phyloP scores from a whole-genome alignment of 2,888 invertebrate species.

The Stomorhina lunata region DNA sequence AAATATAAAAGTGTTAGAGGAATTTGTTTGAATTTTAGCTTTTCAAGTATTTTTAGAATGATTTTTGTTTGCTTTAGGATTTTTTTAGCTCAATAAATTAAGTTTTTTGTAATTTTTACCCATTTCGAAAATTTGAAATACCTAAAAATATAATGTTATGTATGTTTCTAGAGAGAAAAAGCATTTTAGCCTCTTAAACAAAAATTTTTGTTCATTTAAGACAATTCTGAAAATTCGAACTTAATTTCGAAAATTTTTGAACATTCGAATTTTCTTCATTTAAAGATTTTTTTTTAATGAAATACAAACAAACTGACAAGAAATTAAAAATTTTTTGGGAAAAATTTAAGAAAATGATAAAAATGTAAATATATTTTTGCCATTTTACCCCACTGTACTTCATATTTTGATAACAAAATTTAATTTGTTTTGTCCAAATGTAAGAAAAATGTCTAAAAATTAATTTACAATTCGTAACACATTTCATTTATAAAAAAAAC shows the following conservation, averaged over 20 bases:
- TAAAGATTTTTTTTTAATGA: background rate
- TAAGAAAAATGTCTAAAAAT: background rate
- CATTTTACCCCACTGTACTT: background rate
- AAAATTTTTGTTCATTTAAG: no score
- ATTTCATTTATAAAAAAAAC: background rate
- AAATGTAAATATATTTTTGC: background rate
- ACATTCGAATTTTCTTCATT: background rate
- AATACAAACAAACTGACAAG: background rate
- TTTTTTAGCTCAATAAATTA: no score
- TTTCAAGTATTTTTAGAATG: no score
- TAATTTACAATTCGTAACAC: conserved; percentile 5
- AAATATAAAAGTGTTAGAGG: no score
- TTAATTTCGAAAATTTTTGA: background rate
- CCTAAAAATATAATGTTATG: no score
- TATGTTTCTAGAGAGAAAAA: no score
- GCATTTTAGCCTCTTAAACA: no score
- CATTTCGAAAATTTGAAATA: no score
- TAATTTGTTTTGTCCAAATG: background rate
- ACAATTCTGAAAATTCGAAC: background rate
- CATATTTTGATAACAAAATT: background rate
- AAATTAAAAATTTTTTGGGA: background rate
- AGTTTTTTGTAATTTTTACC: no score
- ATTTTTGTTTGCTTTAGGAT: no score
- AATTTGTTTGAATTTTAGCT: no score
- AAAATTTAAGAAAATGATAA: no score